Evolutionary conservation across 2,888 invertebrate genomes (phyloP).

Genomic region (Himalopsyche anomala): DNA sequence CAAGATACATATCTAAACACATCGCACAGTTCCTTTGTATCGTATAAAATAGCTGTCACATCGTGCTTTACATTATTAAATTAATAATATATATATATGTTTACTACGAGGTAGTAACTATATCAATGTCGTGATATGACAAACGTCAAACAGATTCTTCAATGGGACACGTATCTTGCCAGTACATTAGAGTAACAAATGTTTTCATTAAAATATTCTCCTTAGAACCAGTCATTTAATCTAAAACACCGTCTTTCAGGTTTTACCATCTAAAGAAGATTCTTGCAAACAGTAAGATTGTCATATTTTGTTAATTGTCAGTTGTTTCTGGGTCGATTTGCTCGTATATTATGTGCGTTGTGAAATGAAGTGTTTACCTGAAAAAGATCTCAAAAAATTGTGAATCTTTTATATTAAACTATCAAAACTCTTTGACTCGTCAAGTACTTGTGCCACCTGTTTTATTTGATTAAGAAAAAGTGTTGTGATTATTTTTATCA

Average conservation of each 20-base stretch:
- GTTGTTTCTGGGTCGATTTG: not conserved
- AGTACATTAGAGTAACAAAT: not conserved
- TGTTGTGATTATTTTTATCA: conserved; percentile 9
- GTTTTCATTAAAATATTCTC: not conserved
- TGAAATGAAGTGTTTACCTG: conserved; percentile 29
- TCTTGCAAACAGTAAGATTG: not conserved
- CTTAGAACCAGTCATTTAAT: not conserved
- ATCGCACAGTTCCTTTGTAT: conserved; percentile 15
- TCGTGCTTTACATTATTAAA: not conserved
- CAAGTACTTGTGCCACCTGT: conserved; percentile 43
- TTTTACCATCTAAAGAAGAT: not conserved
- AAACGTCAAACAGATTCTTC: conserved; percentile 15
- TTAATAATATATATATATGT: not conserved
- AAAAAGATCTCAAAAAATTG: conserved; percentile 21
- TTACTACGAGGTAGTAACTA: not conserved
- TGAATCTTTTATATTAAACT: not conserved
- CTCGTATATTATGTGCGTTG: not conserved
- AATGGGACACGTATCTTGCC: conserved; percentile 19
- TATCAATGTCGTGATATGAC: conserved; percentile 3
- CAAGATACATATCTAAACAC: too few relatives aligned
- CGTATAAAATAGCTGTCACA: not conserved
- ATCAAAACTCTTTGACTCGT: not conserved
- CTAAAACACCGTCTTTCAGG: not conserved
- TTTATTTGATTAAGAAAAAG: not conserved
- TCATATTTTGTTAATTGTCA: not conserved